phyloP scores from a whole-genome alignment of 2,888 invertebrate species.

The Meganola albula region DNA sequence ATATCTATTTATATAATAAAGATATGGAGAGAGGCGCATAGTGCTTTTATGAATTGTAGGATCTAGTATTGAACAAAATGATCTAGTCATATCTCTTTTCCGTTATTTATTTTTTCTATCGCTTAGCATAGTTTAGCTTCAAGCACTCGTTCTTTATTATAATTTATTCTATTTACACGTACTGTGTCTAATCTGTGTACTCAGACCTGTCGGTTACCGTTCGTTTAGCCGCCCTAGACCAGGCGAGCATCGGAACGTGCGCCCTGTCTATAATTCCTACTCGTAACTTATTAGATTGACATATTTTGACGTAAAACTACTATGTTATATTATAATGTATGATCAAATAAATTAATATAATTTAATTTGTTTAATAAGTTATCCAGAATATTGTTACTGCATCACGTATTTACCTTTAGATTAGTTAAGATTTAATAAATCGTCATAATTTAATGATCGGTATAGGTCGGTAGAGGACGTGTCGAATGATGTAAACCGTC shows the following conservation, averaged over 20 bases:
- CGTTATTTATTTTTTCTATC: constrained; percentile 68
- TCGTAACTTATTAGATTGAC: constrained; percentile 26
- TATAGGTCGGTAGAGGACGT: constrained; percentile 32
- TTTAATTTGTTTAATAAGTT: constrained; percentile 62
- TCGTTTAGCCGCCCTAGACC: constrained; percentile 20
- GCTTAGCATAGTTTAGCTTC: constrained; percentile 78
- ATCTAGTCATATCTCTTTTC: constrained; percentile 76
- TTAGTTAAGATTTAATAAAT: constrained; percentile 44
- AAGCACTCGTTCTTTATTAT: constrained; percentile 56
- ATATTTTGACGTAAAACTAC: constrained; percentile 22
- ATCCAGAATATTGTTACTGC: constrained; percentile 71
- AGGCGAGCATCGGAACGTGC: constrained; percentile 16
- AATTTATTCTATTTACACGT: constrained; percentile 36
- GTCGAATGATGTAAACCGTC: constrained; percentile 55
- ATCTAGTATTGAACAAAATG: constrained; percentile 68
- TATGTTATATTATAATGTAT: constrained; percentile 28
- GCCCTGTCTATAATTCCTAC: constrained; percentile 23
- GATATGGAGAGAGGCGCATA: constrained; percentile 75
- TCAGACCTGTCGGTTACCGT: constrained; percentile 24
- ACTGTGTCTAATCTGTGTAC: constrained; percentile 30
- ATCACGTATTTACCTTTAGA: constrained; percentile 23
- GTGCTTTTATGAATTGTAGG: constrained; percentile 75
- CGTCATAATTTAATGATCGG: constrained; percentile 45
- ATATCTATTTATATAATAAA: constrained; percentile 75
- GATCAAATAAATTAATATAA: constrained; percentile 27